Base-by-base conservation (phyloP, 2,113 vertebrate species). In the Globicephala melas region DNA sequence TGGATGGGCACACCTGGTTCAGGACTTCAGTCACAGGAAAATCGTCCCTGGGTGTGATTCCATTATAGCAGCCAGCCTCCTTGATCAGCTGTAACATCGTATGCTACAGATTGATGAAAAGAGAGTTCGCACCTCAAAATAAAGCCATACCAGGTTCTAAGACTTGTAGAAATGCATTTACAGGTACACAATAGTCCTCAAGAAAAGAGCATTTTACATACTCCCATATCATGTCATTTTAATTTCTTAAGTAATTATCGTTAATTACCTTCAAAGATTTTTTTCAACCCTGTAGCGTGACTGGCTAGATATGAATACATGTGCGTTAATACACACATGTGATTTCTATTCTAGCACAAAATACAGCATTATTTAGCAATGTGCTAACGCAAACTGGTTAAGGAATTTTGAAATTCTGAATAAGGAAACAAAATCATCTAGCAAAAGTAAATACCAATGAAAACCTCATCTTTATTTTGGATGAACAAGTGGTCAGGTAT, bases 1-100 rank as follows among this genome's bases (percentile, higher is more conserved):
- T 99, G 95, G 99, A 99, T 63, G 99, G 99, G 96, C 99, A 99
- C 96, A 99, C 99, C 98, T 99, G 99, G 97, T 99, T 99, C 96
- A 99, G 99, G 26, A 99, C 99, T 98, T 99, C 99, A 0, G 99
- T 99, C 97, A 99, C 99, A 0, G 99, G 99, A 41, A 99, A 99
- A 92, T 99, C 99, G 0, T 99, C 99, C 41, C 99, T 98, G 55
- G 99, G 98, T 0, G 99, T 99, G 95, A 99, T 98, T 85, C 99
- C 99, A 3, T 99, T 99, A 93, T 99, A 99, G 97, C 99, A 99
- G 62, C 99, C 99, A 2, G 99, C 99, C 92, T 99, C 99, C 98
- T 99, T 99, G 96, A 99, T 99, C 97, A 99, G 97, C 98, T 99
- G 99, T 97, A 99, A 98, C 99, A 99, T 99, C 0, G 99, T 99